phyloP scores from a whole-genome alignment of 2,888 invertebrate species.

The Philereme transversata region DNA sequence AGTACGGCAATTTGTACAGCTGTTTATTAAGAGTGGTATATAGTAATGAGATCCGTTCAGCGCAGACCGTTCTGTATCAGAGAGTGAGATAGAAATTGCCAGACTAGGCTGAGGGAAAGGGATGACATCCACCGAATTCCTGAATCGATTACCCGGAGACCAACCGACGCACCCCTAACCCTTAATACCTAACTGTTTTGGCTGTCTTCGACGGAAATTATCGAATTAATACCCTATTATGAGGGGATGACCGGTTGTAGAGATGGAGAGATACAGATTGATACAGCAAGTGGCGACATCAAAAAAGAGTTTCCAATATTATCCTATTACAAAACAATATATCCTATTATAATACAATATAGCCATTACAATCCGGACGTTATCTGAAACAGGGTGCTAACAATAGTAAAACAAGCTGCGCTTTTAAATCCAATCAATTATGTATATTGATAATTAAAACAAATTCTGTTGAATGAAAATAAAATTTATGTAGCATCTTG shows the following conservation, averaged over 20 bases:
- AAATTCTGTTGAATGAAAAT: too few species aligned
- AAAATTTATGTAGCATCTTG: too few species aligned
- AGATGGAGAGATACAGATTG: constrained; percentile 7
- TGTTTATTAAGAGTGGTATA: constrained; percentile 31
- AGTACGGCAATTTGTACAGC: background rate
- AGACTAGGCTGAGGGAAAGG: constrained; percentile 51
- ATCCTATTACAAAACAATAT: background rate
- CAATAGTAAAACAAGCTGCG: background rate
- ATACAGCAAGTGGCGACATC: background rate
- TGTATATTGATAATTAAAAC: too few species aligned
- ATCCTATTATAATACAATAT: background rate
- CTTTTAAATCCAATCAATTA: background rate
- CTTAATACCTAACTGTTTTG: constrained; percentile 65
- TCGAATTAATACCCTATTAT: constrained; percentile 42
- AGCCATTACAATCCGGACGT: background rate
- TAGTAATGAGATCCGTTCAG: constrained; percentile 68
- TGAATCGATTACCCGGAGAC: constrained; percentile 73
- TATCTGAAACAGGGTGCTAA: background rate
- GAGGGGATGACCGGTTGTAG: constrained; percentile 27
- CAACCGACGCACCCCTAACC: constrained; percentile 68
- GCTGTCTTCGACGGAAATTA: constrained; percentile 50
- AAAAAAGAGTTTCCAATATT: background rate
- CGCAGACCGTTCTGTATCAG: constrained; percentile 53
- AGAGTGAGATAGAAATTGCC: constrained; percentile 47
- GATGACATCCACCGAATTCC: constrained; percentile 67